phyloP scores from a whole-genome alignment of 23 tunicate genomes.

The Diplosoma virens region DNA sequence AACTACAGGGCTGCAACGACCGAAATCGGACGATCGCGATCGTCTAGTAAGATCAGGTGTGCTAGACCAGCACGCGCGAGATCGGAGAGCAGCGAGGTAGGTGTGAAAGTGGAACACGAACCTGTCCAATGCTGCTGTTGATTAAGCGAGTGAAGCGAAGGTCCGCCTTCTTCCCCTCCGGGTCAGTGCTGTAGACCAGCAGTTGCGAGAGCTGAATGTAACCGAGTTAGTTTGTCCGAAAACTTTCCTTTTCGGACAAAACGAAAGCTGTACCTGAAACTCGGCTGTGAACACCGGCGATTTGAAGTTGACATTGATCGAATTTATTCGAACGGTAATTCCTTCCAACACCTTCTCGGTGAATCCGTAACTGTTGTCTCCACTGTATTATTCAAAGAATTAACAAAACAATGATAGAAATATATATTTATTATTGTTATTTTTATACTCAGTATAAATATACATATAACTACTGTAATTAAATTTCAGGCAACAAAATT shows the following conservation, averaged over 20 bases:
- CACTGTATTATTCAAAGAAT: constrained; percentile 28
- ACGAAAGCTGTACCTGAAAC: constrained; percentile 51
- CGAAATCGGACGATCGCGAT: no score
- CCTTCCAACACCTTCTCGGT: constrained; percentile 95
- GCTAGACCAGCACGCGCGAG: no score
- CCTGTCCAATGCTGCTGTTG: constrained; percentile 72
- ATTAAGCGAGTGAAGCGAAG: constrained; percentile 62
- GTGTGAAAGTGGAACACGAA: no score
- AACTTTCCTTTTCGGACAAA: no score
- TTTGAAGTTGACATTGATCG: constrained; percentile 70
- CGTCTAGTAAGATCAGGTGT: no score
- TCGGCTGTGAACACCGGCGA: constrained; percentile 83
- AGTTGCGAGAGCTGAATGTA: constrained; percentile 76
- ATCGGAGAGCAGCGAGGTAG: no score
- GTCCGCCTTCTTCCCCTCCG: constrained; percentile 70
- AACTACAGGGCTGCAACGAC: no score
- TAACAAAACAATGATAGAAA: no score
- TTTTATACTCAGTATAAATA: no score
- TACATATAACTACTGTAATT: no score
- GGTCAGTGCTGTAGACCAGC: constrained; percentile 77
- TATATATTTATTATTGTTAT: no score
- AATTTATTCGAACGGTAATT: constrained; percentile 83
- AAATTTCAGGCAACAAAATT: no score
- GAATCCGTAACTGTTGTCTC: constrained; percentile 89
- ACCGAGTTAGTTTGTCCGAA: not conserved